Evolutionary conservation across 2,113 vertebrate genomes (phyloP), one percentile per base, ranked within the genome.

Genomic region (Melanerpes aurifrons): DNA sequence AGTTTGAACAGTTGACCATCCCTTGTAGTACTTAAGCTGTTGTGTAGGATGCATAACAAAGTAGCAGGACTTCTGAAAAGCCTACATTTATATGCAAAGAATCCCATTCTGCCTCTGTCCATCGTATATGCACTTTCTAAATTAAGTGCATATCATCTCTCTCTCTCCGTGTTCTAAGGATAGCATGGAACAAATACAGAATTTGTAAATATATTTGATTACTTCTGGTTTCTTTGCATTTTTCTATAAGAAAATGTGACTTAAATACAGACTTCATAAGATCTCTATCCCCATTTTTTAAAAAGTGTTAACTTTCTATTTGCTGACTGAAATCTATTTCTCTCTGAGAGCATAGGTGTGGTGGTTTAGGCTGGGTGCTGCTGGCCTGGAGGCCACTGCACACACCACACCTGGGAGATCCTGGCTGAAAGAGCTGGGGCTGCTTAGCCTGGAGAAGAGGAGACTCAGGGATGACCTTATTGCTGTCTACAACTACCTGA

Each of bases 21-120:
- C 15, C 15, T 43, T 73, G 17, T 31, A 58, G 26, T 77, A 20
- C 31, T 61, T 61, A 37, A 12, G 4, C 58, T 88, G 16, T 37
- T 62, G 35, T 18, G 26, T 15, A 54, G 32, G 28, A 37, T 8
- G 10, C 0, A 2, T 0, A 6, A 61, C 20, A 64, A 74, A 61
- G n/a, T 12, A 66, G 15, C 63, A 85, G 25, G 32, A 45, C n/a
- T 76, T 32, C 28, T 45, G n/a, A 69, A 68, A 62, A 29, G 5
- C 8, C 32, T 57, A 18, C 1, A 5, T 24, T 61, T 69, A 4
- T 31, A 20, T 10, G 31, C 40, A 87, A 78, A 62, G 7, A 35
- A 45, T 12, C 8, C 6, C 3, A 21, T 75, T 71, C 20, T 94
- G n/a, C 48, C 45, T 64, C 54, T 68, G 24, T 43, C 18, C 5